Evolutionary conservation across 2,113 vertebrate species (phyloP).

Genomic region (Plecotus auritus): DNA sequence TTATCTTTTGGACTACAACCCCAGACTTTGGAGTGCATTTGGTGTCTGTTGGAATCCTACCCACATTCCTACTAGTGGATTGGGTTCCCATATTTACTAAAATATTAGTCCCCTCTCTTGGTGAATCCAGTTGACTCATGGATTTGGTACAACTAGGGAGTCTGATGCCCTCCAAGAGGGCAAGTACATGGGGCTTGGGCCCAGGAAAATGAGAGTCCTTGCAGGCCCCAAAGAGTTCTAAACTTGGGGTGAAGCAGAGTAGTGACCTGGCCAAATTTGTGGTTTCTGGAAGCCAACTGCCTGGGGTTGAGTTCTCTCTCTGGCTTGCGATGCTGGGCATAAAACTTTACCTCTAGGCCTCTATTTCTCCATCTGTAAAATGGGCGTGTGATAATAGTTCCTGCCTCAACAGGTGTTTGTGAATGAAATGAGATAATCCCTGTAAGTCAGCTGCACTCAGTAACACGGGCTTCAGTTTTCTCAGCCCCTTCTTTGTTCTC

Average conservation of each 20-base stretch:
- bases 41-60: background rate
- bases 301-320: background rate
- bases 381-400: background rate
- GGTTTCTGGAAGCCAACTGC: background rate
- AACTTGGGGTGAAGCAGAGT: no score
- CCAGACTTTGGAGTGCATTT: no score
- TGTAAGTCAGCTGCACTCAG: rapidly evolving
- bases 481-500: background rate
- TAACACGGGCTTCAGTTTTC: rapidly evolving
- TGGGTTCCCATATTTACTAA: background rate
- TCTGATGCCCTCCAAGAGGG: background rate
- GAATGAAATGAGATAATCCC: background rate
- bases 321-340: background rate
- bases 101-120: background rate
- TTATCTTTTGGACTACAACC: background rate
- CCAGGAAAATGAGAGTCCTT: background rate
- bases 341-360: background rate
- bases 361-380: background rate
- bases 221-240: background rate
- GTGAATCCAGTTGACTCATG: background rate
- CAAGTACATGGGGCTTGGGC: background rate
- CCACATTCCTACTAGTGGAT: background rate
- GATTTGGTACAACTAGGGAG: background rate
- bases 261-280: background rate
- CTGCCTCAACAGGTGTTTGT: background rate